Percentiles rank a stretch among this genome's conserved stretches.
Conservation (phyloP, 2,888 invertebrate species). For the Blera fallax region DNA sequence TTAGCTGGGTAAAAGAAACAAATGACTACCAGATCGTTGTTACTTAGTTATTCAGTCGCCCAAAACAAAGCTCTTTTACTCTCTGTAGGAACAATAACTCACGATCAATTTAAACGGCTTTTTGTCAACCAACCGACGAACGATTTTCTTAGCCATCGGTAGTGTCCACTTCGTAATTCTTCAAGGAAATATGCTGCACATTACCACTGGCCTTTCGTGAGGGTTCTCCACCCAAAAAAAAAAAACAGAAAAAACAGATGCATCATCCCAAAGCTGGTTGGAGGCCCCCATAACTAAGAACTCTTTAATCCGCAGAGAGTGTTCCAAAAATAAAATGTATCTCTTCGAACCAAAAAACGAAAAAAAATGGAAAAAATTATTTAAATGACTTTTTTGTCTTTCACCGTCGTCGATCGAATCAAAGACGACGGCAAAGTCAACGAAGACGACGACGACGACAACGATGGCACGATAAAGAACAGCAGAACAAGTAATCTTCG, state of each 20-base stretch:
- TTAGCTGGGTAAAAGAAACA: slow-evolving; percentile 29
- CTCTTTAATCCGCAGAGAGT: slow-evolving; percentile 50
- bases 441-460: background rate
- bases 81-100: slow-evolving; percentile 56
- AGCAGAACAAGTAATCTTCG: slow-evolving; percentile 63
- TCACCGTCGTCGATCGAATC: slow-evolving; percentile 34
- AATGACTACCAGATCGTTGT: slow-evolving; percentile 10
- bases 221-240: background rate
- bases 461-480: slow-evolving; percentile 53
- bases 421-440: background rate
- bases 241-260: slow-evolving; percentile 24
- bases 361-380: slow-evolving; percentile 49
- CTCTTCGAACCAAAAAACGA: background rate
- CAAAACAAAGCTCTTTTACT: slow-evolving; percentile 55
- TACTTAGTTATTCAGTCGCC: background rate
- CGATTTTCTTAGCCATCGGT: slow-evolving; percentile 24
- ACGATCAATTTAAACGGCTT: slow-evolving; percentile 72
- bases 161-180: slow-evolving; percentile 53
- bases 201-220: background rate
- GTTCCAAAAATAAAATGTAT: slow-evolving; percentile 53
- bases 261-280: slow-evolving; percentile 14
- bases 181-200: slow-evolving; percentile 38
- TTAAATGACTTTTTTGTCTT: slow-evolving; percentile 61
- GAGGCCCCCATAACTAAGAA: slow-evolving; percentile 22
- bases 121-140: slow-evolving; percentile 50